phyloP scores from a whole-genome alignment of 2,797 vertebrate genomes.

The Sebastes aleutianus region DNA sequence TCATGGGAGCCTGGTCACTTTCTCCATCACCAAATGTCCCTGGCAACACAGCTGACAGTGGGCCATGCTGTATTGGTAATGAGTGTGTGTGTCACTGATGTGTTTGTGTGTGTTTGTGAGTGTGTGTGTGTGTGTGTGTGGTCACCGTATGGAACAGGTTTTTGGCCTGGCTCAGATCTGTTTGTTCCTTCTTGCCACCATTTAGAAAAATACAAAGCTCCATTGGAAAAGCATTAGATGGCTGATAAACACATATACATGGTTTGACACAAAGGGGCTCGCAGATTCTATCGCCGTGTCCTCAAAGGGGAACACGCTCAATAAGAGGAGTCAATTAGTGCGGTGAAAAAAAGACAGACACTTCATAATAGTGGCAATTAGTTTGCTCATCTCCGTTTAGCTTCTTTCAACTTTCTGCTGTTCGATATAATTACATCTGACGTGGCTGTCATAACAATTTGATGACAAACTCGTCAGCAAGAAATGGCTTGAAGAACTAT shows the following conservation, averaged over 20 bases:
- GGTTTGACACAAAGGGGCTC: slow-evolving; percentile 14
- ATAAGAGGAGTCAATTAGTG: slow-evolving; percentile 41
- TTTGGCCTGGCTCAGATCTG: slow-evolving; percentile 30
- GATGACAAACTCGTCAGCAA: slow-evolving; percentile 23
- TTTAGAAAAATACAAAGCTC: slow-evolving; percentile 17
- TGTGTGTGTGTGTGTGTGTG: slow-evolving; percentile 24
- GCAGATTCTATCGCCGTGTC: neutral
- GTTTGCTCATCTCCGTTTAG: slow-evolving; percentile 27
- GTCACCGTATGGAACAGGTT: slow-evolving; percentile 48
- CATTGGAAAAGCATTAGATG: slow-evolving; percentile 19
- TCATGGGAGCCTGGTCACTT: slow-evolving; percentile 75
- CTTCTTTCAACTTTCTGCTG: slow-evolving; percentile 32
- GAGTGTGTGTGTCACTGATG: slow-evolving; percentile 42
- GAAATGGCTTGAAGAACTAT: neutral
- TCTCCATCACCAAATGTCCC: slow-evolving; percentile 80
- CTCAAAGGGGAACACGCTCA: slow-evolving; percentile 34
- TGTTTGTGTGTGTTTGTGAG: slow-evolving; percentile 26
- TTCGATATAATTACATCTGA: slow-evolving; percentile 39
- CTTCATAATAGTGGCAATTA: slow-evolving; percentile 47
- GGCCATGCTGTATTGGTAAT: slow-evolving; percentile 76
- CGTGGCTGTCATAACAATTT: slow-evolving; percentile 34
- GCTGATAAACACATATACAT: slow-evolving; percentile 24
- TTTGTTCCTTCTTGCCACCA: slow-evolving; percentile 18
- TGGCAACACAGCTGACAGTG: slow-evolving; percentile 74
- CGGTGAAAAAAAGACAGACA: slow-evolving; percentile 29